Evolutionary conservation across 2,113 vertebrate genomes (phyloP).

Genomic region (Formicarius rufipectus): DNA sequence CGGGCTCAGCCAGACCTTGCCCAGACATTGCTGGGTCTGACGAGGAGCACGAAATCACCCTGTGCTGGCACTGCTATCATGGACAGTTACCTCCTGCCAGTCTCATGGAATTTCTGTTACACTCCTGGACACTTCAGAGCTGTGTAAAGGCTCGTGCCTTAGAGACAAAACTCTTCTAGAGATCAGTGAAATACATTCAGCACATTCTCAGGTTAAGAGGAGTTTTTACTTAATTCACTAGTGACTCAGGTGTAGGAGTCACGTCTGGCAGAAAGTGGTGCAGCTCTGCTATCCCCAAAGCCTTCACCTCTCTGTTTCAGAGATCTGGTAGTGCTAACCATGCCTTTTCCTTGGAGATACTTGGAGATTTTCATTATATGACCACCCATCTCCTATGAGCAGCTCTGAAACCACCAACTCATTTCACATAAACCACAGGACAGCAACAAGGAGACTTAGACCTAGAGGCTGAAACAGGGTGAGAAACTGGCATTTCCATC

Average conservation of each 20-base stretch:
- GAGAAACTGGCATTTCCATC: neutral
- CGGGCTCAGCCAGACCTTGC: neutral
- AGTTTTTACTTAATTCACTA: neutral
- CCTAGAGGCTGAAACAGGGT: neutral
- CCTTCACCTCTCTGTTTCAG: neutral
- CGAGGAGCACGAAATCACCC: neutral
- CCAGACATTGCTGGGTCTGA: neutral
- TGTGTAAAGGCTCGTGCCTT: fast-evolving
- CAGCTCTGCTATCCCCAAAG: neutral
- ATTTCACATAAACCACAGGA: neutral
- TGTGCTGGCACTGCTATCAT: neutral
- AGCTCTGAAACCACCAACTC: neutral
- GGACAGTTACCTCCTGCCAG: neutral
- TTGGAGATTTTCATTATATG: neutral
- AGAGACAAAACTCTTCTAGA: neutral
- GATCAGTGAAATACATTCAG: neutral
- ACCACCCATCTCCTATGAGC: neutral
- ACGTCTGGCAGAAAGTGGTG: neutral
- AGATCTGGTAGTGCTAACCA: neutral
- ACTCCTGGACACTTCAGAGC: neutral
- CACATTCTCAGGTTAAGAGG: neutral
- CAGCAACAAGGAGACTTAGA: neutral
- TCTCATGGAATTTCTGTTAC: neutral
- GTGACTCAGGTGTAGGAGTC: neutral
- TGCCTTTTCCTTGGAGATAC: neutral